A percentile compares a stretch with the other conserved stretches of the same genome.
phyloP scores from a whole-genome alignment of 64 coral and sea anemone species.

The Stichodactyla mertensii region DNA sequence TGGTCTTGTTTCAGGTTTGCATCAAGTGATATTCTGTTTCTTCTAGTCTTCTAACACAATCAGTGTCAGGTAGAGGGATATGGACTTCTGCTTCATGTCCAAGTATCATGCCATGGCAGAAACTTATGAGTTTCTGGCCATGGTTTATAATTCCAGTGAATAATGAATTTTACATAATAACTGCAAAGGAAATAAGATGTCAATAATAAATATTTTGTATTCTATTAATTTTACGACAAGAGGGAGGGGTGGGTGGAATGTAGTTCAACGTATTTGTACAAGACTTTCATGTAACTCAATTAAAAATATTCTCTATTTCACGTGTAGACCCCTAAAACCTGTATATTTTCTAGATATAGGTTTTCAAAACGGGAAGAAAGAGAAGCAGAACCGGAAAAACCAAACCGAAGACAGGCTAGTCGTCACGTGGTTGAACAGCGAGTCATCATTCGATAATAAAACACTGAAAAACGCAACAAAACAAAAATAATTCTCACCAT shows the following conservation, averaged over 20 bases:
- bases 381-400: background rate
- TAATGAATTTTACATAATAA: background rate
- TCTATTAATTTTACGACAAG: background rate
- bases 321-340: background rate
- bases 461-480: background rate
- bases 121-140: too few relatives aligned
- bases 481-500: background rate
- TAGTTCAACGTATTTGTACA: background rate
- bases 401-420: background rate
- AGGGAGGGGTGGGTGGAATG: background rate
- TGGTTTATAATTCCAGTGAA: background rate
- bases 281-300: background rate
- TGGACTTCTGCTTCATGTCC: too few relatives aligned
- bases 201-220: background rate
- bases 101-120: background rate
- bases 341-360: background rate
- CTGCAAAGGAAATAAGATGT: background rate
- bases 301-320: background rate
- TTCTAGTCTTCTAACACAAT: slow-evolving; percentile 1
- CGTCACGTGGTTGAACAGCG: background rate
- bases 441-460: background rate
- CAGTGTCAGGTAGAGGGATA: background rate
- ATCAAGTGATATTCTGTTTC: too few relatives aligned
- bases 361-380: background rate
- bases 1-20: too few relatives aligned